Evolutionary conservation across 2,113 vertebrate genomes (phyloP).

Genomic region (Budorcas taxicolor): DNA sequence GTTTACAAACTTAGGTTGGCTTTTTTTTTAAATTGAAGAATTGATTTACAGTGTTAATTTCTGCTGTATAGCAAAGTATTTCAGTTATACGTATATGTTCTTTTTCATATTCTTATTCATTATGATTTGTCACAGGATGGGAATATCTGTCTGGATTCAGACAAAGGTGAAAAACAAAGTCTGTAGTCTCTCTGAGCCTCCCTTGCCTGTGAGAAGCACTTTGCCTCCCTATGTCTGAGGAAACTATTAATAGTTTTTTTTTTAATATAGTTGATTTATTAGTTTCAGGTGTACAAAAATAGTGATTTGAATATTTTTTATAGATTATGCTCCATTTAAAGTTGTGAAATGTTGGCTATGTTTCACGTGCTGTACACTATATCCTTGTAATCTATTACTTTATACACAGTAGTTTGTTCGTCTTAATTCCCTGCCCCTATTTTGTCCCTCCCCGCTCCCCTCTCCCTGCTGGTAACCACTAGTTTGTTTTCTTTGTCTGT

Average conservation of each 20-base stretch:
- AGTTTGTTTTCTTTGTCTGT: not conserved
- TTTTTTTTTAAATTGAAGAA: not conserved
- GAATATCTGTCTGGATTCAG: not conserved
- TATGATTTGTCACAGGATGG: not conserved
- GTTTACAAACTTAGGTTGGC: not conserved
- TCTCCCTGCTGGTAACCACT: not conserved
- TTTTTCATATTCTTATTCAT: not conserved
- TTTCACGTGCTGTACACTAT: not conserved
- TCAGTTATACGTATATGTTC: not conserved
- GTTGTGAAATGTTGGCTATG: not conserved
- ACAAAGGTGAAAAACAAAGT: not conserved
- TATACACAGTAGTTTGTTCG: not conserved
- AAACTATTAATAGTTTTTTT: not conserved
- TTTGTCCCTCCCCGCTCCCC: too few relatives aligned
- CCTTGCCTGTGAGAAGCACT: not conserved
- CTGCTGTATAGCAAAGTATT: not conserved
- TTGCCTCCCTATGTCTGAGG: not conserved
- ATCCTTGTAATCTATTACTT: not conserved
- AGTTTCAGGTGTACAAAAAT: not conserved
- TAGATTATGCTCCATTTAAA: not conserved
- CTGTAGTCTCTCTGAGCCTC: not conserved
- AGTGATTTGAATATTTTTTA: not conserved
- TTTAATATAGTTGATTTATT: not conserved
- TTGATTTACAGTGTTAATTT: not conserved
- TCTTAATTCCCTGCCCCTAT: not conserved